Evolutionary conservation across 2,797 vertebrate species (phyloP).

Genomic region (Euphonia xanthogaster): DNA sequence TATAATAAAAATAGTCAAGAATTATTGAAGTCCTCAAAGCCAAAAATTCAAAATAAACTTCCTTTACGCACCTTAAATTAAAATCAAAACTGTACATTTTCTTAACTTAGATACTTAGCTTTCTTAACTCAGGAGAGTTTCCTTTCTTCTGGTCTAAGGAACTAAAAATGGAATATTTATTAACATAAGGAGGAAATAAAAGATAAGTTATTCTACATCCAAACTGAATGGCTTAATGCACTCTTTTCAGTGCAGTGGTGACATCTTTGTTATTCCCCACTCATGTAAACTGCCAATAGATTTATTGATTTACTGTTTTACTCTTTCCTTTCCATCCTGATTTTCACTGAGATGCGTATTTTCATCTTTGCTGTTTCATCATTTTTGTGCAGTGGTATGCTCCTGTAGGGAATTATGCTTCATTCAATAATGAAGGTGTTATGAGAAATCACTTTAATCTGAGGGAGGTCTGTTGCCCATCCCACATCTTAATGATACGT

Average conservation of each 20-base stretch:
- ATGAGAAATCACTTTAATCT: neutral
- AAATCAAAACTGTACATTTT: neutral
- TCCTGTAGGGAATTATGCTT: neutral
- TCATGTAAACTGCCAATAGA: neutral
- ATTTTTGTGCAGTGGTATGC: neutral
- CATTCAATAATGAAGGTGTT: neutral
- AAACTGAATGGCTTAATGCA: neutral
- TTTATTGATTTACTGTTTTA: neutral
- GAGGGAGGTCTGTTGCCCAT: neutral
- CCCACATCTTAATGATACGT: rapidly evolving
- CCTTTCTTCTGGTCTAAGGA: neutral
- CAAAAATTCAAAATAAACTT: neutral
- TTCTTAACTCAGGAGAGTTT: neutral
- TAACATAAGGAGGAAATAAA: neutral
- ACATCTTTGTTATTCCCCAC: neutral
- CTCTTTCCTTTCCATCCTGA: neutral
- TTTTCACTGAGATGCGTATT: neutral
- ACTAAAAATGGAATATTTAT: neutral
- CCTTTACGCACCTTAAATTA: neutral
- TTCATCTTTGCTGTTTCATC: neutral
- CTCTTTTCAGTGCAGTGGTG: rapidly evolving
- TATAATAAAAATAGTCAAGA: neutral
- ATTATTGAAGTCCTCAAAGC: neutral
- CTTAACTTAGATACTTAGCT: neutral
- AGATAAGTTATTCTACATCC: neutral